phyloP scores from a whole-genome alignment of 2,888 invertebrate genomes.

The Ypsolopha sequella region DNA sequence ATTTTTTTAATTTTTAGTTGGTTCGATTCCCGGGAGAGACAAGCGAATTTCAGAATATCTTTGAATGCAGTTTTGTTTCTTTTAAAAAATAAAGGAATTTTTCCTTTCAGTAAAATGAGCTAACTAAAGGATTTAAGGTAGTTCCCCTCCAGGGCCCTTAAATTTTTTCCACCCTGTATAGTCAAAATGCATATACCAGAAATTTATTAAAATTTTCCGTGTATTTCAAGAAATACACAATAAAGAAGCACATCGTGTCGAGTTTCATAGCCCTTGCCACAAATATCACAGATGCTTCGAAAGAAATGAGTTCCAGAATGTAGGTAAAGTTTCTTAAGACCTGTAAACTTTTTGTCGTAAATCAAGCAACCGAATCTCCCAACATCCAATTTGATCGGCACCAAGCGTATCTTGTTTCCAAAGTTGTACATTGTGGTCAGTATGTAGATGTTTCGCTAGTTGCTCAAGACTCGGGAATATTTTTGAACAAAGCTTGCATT shows the following conservation, averaged over 20 bases:
- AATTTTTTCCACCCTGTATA: no score
- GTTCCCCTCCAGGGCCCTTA: no score
- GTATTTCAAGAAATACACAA: no score
- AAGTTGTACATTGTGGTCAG: background rate
- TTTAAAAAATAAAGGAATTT: no score
- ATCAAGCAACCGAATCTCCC: conserved; percentile 2
- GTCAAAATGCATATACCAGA: no score
- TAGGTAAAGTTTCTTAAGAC: background rate
- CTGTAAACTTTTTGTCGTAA: conserved; percentile 1
- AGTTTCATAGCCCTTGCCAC: conserved; percentile 12
- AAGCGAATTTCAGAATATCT: no score
- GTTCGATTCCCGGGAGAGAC: no score
- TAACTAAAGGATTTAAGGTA: no score
- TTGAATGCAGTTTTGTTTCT: no score
- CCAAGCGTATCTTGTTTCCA: background rate
- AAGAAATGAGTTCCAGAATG: conserved; percentile 5
- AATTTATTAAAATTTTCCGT: no score
- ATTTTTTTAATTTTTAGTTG: no score
- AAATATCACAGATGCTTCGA: conserved; percentile 8
- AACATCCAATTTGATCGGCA: conserved; percentile 1
- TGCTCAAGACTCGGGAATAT: background rate
- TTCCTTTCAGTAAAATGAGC: no score
- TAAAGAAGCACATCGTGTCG: background rate
- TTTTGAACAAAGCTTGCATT: conserved; percentile 1
- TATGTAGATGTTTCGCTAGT: background rate